Evolutionary conservation across 2,888 invertebrate genomes (phyloP).

Genomic region (Polymixis lichenea): DNA sequence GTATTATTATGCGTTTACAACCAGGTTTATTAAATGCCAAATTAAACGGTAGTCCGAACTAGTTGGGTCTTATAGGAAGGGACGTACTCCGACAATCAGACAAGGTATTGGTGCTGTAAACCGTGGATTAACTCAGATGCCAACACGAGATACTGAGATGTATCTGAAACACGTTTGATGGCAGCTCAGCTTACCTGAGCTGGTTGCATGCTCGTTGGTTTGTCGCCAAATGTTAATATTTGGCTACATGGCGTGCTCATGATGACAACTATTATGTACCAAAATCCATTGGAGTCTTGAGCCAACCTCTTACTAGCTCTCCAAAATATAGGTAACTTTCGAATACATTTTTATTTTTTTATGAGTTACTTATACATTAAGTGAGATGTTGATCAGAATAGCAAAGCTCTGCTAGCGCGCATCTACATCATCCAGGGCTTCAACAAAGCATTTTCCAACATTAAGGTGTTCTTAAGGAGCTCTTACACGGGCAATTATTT

Average conservation of each 20-base stretch:
- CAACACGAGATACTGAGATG: conserved; percentile 28
- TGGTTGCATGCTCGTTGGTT: conserved; percentile 20
- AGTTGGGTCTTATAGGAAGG: too few relatives aligned
- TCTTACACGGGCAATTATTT: too few relatives aligned
- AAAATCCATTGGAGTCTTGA: background rate
- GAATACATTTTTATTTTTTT: too few relatives aligned
- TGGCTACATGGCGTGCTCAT: too few relatives aligned
- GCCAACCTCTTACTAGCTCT: background rate
- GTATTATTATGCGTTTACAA: too few relatives aligned
- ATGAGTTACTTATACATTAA: background rate
- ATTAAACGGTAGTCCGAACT: too few relatives aligned
- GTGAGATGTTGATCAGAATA: background rate
- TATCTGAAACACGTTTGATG: conserved; percentile 29
- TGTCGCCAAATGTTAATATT: conserved; percentile 36
- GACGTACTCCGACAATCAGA: background rate
- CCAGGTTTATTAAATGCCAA: too few relatives aligned
- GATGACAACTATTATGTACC: background rate
- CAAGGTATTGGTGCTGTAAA: conserved; percentile 6
- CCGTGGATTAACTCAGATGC: conserved; percentile 31
- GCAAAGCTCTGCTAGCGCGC: background rate
- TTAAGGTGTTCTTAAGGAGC: too few relatives aligned
- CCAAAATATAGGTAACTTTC: background rate
- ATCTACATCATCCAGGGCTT: background rate
- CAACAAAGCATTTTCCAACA: too few relatives aligned
- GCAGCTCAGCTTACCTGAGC: background rate